Conservation (phyloP, 2,888 invertebrate species). For the Homarus gammarus region DNA sequence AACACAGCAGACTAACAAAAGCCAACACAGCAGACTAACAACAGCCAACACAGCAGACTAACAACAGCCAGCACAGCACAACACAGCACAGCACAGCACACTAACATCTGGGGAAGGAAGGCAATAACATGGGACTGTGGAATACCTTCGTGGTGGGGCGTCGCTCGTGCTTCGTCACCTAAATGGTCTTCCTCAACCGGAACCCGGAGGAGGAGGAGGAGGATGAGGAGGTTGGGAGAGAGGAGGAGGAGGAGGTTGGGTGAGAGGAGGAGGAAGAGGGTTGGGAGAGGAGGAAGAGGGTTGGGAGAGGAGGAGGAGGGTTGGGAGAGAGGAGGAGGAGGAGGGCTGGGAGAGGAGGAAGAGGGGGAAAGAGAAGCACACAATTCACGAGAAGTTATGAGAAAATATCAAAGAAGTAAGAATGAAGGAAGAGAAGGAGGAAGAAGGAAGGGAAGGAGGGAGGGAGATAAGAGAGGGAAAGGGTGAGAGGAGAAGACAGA, state of each 20-base stretch:
- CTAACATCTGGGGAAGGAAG: slow-evolving; percentile 31
- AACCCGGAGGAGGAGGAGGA: slow-evolving; percentile 14
- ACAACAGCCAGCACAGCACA: too few relatives aligned
- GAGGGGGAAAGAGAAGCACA: too few relatives aligned
- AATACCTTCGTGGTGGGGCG: slow-evolving; percentile 59
- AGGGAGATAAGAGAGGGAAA: too few relatives aligned
- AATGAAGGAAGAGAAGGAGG: too few relatives aligned
- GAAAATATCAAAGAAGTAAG: background rate
- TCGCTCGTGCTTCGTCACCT: slow-evolving; percentile 50
- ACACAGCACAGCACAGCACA: background rate
- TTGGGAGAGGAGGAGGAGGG: too few relatives aligned
- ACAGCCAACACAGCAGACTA: too few relatives aligned
- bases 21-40: too few relatives aligned
- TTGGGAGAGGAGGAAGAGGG: background rate
- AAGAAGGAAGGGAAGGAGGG: too few relatives aligned
- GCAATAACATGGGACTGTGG: slow-evolving; percentile 49
- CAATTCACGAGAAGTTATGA: too few relatives aligned
- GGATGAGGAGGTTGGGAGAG: background rate
- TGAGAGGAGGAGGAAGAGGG: background rate
- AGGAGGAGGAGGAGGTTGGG: background rate
- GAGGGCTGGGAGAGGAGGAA: slow-evolving; percentile 20
- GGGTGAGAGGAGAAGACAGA: too few relatives aligned
- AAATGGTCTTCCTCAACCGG: slow-evolving; percentile 52
- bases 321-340: background rate
- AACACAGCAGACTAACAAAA: too few relatives aligned